Conservation (phyloP, 2,888 invertebrate species). For the Aspidiotus rigidus region DNA sequence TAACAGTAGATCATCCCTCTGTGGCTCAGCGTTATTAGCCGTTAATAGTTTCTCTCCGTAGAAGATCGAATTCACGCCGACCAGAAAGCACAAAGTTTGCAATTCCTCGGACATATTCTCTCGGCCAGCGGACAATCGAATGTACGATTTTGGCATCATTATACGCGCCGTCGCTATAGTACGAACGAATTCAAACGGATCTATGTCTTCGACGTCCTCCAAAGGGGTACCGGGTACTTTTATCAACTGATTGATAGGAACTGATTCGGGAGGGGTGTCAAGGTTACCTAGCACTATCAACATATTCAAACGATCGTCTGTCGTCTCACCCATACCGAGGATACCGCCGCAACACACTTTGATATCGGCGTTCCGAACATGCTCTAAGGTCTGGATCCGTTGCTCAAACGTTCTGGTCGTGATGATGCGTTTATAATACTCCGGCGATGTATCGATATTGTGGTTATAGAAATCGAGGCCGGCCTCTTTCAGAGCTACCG, state of each 20-base stretch:
- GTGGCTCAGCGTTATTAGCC: conserved; percentile 17
- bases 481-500: conserved; percentile 33
- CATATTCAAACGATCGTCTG: conserved; percentile 34
- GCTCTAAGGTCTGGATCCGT: conserved; percentile 34
- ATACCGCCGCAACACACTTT: conserved; percentile 36
- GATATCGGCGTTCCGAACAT: conserved; percentile 35
- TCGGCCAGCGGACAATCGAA: conserved; percentile 36
- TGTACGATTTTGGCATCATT: conserved; percentile 35
- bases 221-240: conserved; percentile 36
- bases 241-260: conserved; percentile 36
- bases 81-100: conserved; percentile 35
- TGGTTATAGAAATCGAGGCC: conserved; percentile 37
- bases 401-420: conserved; percentile 34
- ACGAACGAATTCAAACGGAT: conserved; percentile 36
- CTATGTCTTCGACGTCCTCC: conserved; percentile 31
- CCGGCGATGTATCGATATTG: conserved; percentile 36
- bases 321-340: conserved; percentile 36
- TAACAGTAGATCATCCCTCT: conserved; percentile 25
- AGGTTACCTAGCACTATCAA: conserved; percentile 32
- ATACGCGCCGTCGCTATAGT: conserved; percentile 35
- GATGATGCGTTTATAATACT: conserved; percentile 35
- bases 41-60: conserved; percentile 36
- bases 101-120: conserved; percentile 34
- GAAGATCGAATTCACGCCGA: conserved; percentile 37
- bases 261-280: conserved; percentile 34